A percentile compares a stretch with the other conserved stretches of the same genome.
Evolutionary conservation across 2,113 vertebrate genomes (phyloP).

Genomic region (Tragelaphus strepsiceros): DNA sequence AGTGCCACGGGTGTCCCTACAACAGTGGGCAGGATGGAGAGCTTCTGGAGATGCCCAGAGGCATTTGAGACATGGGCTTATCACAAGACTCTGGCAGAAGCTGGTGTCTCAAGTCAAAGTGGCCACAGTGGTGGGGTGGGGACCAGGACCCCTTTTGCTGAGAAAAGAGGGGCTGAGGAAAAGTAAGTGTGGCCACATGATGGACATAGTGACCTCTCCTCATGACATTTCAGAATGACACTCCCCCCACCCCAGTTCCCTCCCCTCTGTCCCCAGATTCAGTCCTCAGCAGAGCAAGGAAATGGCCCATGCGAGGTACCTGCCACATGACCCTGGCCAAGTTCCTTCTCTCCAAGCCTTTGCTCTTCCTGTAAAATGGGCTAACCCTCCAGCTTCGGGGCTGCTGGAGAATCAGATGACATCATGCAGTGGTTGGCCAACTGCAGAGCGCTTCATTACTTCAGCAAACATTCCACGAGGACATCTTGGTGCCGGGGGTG

Average conservation of each 20-base stretch:
- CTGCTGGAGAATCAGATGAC: slow-evolving; percentile 6
- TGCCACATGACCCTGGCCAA: background rate
- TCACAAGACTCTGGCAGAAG: background rate
- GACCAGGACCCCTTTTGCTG: background rate
- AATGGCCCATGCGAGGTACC: background rate
- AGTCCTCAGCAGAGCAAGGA: background rate
- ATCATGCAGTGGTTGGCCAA: slow-evolving; percentile 15
- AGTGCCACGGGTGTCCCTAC: background rate
- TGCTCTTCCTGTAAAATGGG: background rate
- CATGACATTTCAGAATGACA: background rate
- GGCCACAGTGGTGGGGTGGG: background rate
- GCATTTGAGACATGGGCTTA: background rate
- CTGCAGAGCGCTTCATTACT: background rate
- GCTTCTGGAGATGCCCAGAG: background rate
- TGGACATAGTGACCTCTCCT: background rate
- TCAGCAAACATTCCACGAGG: slow-evolving; percentile 61
- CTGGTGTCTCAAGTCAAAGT: background rate
- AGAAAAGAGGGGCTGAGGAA: background rate
- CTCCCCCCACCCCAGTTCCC: background rate
- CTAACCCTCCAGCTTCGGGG: background rate
- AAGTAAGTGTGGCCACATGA: background rate
- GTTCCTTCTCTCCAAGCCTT: background rate
- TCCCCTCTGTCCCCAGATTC: background rate
- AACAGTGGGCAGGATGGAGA: background rate
- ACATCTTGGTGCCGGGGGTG: slow-evolving; percentile 29